Base-by-base conservation (phyloP, 2,113 vertebrate species). In the Prinia subflava region DNA sequence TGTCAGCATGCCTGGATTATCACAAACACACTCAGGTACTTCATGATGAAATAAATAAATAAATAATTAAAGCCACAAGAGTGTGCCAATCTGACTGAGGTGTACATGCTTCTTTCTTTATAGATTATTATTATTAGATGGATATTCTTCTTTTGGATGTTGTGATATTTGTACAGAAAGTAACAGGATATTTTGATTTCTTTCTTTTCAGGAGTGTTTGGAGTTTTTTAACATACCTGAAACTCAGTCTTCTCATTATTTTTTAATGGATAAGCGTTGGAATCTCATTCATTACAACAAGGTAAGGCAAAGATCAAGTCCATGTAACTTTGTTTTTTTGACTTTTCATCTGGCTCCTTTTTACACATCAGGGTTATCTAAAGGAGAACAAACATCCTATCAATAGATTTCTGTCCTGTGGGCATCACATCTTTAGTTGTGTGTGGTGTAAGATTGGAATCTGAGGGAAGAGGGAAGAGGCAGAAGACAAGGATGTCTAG, bases 181-280 rank as follows among this genome's bases (percentile, higher is more conserved):
- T 81, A 79, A 82, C 20, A 70, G 33, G 21, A 31, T 90, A 11
- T 53, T 94, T 78, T 65, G 44, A 74, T 39, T 96, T 67, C 73
- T 95, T 85, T 73, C 41, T 81, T 92, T 71, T 95, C 90, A 99
- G 99, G 99, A 99, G 77, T 99, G 99, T 83, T 96, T 99, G 89
- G 99, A 99, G 92, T 99, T 99, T 97, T 99, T 99, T 98, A 99
- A 99, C 90, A 99, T 99, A 89, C 99, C 99, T 15, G 99, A 99
- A 94, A 99, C 99, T 10, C 98, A 99, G 83, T 99, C 99, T 11
- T 98, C 99, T 39, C 98, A 99, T 91, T 99, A 99, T 94, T 99
- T 99, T 97, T 98, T 99, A 75, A 99, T 99, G 99, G 99, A 99
- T 98, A 99, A 99, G 94, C 97, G 99, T 37, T 99, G 99, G 99